Base-by-base conservation (phyloP, 2,888 invertebrate species). In the Didymodactylos carnosus region DNA sequence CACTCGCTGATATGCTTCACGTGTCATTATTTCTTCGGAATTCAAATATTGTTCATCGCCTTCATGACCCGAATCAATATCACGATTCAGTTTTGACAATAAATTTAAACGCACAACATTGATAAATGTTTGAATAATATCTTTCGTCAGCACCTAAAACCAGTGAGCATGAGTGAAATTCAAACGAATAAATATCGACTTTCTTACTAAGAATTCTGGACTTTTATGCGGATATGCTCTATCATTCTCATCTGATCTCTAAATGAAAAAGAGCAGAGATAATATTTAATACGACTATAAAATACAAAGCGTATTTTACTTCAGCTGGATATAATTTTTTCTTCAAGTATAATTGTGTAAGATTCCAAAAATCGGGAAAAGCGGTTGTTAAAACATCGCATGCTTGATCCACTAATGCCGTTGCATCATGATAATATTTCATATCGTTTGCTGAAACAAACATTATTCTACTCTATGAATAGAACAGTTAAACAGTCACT, bases 401-500 rank as follows among this genome's bases (percentile, higher is more conserved):
- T 29, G 53, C 53, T 53, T 53, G 53, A 19, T 53, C 53, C 0
- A 29, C 53, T 35, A 53, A 19, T 5, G 53, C 29, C 19, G 53
- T 53, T 53, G 53, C 53, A 53, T 53, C 53, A 53, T 53, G 53
- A 53, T 29, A 16, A 16, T 53, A 19, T 53, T 53, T 53, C 8
- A 53, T 16, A 29, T 53, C 53, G 35, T 53, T 14, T 19, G 35
- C 53, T 53, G n/a, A 2, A 19, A 10, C 0, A 2, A 29, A 16
- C n/a, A n/a, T n/a, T n/a, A n/a, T n/a, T n/a, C n/a, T n/a, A n/a
- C n/a, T n/a, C n/a, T n/a, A n/a, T n/a, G 27, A 51, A 41, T 70
- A 76, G 19, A 27, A 35, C n/a, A n/a, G n/a, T 91, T 91, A 19
- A 91, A 86, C 75, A 91, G 88, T 10, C 79, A 78, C 40, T 80